Conservation (phyloP, 2,888 invertebrate genomes). For the Apamea anceps region DNA sequence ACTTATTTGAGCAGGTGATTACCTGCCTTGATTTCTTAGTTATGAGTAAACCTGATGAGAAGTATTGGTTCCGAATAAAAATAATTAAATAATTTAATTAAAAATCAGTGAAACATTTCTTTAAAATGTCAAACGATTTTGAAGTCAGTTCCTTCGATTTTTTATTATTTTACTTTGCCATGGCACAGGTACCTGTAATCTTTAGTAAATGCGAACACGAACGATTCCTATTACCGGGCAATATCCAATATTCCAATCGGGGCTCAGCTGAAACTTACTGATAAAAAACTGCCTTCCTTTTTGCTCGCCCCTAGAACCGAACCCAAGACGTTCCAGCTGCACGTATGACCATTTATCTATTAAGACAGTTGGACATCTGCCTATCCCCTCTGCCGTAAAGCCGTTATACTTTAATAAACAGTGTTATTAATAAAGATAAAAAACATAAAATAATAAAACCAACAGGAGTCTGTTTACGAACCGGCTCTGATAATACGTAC, state of each 20-base stretch:
- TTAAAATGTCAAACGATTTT: not conserved
- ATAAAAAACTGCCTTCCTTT: slow-evolving; percentile 26
- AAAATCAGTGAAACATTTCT: not conserved
- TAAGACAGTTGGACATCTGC: slow-evolving; percentile 26
- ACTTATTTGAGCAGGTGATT: not conserved
- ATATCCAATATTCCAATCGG: not conserved
- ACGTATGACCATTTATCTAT: slow-evolving; percentile 14
- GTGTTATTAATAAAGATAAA: slow-evolving; percentile 5
- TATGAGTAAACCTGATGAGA: not conserved
- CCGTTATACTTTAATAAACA: not conserved
- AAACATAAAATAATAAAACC: slow-evolving; percentile 24
- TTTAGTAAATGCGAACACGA: not conserved
- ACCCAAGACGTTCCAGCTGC: slow-evolving; percentile 16
- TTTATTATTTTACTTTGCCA: not conserved
- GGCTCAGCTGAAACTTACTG: not conserved
- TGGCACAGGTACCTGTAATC: not conserved
- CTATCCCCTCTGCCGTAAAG: no score
- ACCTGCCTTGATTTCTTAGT: not conserved
- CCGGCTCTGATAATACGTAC: slow-evolving; percentile 6
- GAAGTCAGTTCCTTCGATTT: not conserved
- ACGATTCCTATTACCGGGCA: not conserved
- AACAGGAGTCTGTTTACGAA: slow-evolving; percentile 11
- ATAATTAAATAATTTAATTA: not conserved
- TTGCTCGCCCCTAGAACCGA: slow-evolving; percentile 17
- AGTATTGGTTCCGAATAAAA: not conserved